Evolutionary conservation across 2,797 vertebrate species (phyloP).

Genomic region (Sebastes itinus): DNA sequence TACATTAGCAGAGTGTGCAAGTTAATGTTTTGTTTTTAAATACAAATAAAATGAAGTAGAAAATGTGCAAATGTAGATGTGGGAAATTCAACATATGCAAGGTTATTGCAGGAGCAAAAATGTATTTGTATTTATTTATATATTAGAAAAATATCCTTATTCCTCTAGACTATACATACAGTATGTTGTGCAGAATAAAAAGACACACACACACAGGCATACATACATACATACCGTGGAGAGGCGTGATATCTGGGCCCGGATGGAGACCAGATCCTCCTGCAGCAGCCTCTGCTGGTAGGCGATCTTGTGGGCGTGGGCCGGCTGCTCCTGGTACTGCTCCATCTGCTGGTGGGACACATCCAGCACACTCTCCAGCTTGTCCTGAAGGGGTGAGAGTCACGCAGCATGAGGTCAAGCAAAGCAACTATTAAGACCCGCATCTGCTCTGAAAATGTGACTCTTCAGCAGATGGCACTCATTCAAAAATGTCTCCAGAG

Average conservation of each 20-base stretch:
- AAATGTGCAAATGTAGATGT: too few relatives aligned
- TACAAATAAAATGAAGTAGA: too few relatives aligned
- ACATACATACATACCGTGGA: constrained; percentile 85
- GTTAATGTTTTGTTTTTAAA: too few relatives aligned
- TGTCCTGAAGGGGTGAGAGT: constrained; percentile 82
- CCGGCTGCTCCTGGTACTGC: constrained; percentile 91
- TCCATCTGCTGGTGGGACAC: constrained; percentile 95
- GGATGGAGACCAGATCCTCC: constrained; percentile 94
- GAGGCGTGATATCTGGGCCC: constrained; percentile 92
- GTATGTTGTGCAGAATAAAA: neutral
- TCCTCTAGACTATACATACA: neutral
- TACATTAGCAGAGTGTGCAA: too few relatives aligned
- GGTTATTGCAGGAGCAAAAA: too few relatives aligned
- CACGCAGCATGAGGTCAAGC: neutral
- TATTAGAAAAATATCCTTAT: too few relatives aligned
- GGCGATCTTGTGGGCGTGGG: constrained; percentile 91
- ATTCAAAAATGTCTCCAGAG: constrained; percentile 13
- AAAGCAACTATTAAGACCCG: neutral
- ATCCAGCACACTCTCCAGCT: constrained; percentile 92
- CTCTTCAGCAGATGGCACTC: neutral
- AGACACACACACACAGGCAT: neutral
- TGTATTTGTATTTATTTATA: neutral
- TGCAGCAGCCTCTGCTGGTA: constrained; percentile 95
- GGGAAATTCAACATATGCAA: too few relatives aligned
- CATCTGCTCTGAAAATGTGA: neutral